phyloP scores from a whole-genome alignment of 2,888 invertebrate genomes.

The Odontocerum albicorne region DNA sequence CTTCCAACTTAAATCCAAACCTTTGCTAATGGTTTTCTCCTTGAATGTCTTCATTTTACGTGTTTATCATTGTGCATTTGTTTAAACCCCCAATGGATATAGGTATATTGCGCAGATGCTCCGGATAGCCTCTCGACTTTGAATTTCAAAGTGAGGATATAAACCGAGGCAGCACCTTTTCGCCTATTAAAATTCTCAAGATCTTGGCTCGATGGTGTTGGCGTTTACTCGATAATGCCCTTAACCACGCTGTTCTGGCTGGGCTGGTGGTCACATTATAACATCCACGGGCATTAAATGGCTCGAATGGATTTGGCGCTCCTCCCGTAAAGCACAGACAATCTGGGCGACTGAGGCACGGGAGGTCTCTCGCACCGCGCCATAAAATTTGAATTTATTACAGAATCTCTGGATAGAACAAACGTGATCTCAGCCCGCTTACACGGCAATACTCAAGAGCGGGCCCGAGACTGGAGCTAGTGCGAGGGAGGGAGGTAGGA shows the following conservation, averaged over 20 bases:
- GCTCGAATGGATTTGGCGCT: slow-evolving; percentile 34
- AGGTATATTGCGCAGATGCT: no score
- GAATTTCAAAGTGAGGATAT: neutral
- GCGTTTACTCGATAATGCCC: slow-evolving; percentile 7
- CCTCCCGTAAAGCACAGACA: slow-evolving; percentile 35
- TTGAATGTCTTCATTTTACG: no score
- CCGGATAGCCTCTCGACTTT: no score
- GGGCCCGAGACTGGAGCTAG: no score
- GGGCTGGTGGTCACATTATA: slow-evolving; percentile 26
- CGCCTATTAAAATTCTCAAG: slow-evolving; percentile 12
- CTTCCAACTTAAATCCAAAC: no score
- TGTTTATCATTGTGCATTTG: no score
- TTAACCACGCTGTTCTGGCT: slow-evolving; percentile 3
- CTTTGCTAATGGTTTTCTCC: no score
- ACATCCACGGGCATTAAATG: slow-evolving; percentile 29
- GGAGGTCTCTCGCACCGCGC: slow-evolving; percentile 28
- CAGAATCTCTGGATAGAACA: slow-evolving; percentile 28
- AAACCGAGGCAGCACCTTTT: neutral
- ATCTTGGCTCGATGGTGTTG: no score
- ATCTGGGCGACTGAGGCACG: slow-evolving; percentile 34
- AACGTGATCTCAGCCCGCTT: slow-evolving; percentile 24
- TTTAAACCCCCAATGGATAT: no score
- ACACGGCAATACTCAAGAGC: slow-evolving; percentile 10
- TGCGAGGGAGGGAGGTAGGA: no score
- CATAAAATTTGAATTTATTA: slow-evolving; percentile 37